Percentiles rank a stretch among this genome's conserved stretches.
These are phyloP conservation scores for Myopa testacea DNA, from an alignment of 2,888 invertebrate species.

Conservation along the genomic window DNA sequence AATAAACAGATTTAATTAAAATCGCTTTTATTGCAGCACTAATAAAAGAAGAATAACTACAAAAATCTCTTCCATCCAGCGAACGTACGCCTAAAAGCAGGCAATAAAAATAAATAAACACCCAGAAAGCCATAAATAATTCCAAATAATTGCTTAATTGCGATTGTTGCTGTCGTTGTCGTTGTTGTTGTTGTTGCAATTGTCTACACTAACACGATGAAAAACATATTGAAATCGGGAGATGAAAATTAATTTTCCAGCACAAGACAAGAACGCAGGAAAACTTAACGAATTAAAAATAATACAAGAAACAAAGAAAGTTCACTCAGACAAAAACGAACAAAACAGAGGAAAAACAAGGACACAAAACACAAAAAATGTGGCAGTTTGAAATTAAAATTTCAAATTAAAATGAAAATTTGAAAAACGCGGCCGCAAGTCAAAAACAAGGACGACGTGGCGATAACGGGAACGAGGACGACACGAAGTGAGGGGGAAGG, in stretches of 20 bases:
- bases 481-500: neutral
- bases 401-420: neutral
- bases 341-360: constrained; percentile 10
- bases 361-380: neutral
- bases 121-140: constrained; percentile 61
- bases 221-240: constrained; percentile 43
- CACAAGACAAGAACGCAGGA: constrained; percentile 8
- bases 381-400: neutral
- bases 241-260: constrained; percentile 55
- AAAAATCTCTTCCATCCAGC: neutral
- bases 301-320: constrained; percentile 38
- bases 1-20: neutral
- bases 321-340: constrained; percentile 27
- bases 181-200: neutral
- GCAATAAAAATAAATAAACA: constrained; percentile 60
- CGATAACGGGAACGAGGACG: neutral
- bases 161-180: constrained; percentile 40
- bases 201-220: neutral
- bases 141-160: constrained; percentile 62
- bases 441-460: no score
- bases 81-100: constrained; percentile 1
- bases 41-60: no score
- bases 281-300: constrained; percentile 39
- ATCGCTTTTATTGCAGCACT: no score
- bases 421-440: neutral